A percentile compares a stretch with the other conserved stretches of the same genome.
phyloP scores from a whole-genome alignment of 1,140 invertebrate genomes.

The Ips typographus region DNA sequence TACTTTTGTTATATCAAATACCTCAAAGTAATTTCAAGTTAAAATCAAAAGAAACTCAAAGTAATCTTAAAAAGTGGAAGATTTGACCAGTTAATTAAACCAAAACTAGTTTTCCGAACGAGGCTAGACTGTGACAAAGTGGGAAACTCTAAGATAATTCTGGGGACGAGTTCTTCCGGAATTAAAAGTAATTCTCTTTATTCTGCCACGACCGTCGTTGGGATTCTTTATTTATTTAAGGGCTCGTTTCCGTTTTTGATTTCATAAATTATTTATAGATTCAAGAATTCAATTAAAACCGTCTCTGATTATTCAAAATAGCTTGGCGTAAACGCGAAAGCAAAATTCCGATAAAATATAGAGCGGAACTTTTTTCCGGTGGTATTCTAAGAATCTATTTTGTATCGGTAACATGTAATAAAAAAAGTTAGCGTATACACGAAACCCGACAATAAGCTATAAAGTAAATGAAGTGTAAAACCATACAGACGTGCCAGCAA shows the following conservation, averaged over 20 bases:
- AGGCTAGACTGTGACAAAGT: conserved; percentile 26
- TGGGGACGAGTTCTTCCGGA: conserved; percentile 15
- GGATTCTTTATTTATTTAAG: conserved; percentile 30
- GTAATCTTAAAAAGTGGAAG: conserved; percentile 8
- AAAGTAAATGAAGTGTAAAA: too few relatives aligned
- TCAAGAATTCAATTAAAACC: conserved; percentile 29
- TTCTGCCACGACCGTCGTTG: conserved; percentile 1
- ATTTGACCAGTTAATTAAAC: conserved; percentile 33
- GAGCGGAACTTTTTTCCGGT: too few relatives aligned
- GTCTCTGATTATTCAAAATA: conserved; percentile 28
- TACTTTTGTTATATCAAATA: not conserved
- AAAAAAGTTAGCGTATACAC: too few relatives aligned
- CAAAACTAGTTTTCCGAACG: conserved; percentile 21
- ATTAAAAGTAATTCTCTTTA: conserved; percentile 33
- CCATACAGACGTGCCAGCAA: too few relatives aligned
- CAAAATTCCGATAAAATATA: too few relatives aligned
- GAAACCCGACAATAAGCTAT: too few relatives aligned
- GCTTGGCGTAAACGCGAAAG: too few relatives aligned
- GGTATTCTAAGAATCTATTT: too few relatives aligned
- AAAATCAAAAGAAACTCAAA: not conserved
- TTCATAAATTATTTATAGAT: conserved; percentile 35
- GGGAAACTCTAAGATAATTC: conserved; percentile 29
- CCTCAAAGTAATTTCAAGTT: not conserved
- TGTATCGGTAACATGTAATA: too few relatives aligned
- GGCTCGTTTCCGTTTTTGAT: conserved; percentile 33